Percentiles rank a stretch among this genome's conserved stretches.
These are phyloP conservation scores for Tiliqua scincoides DNA, from an alignment of 2,113 vertebrate genomes.

Conservation along the genomic window DNA sequence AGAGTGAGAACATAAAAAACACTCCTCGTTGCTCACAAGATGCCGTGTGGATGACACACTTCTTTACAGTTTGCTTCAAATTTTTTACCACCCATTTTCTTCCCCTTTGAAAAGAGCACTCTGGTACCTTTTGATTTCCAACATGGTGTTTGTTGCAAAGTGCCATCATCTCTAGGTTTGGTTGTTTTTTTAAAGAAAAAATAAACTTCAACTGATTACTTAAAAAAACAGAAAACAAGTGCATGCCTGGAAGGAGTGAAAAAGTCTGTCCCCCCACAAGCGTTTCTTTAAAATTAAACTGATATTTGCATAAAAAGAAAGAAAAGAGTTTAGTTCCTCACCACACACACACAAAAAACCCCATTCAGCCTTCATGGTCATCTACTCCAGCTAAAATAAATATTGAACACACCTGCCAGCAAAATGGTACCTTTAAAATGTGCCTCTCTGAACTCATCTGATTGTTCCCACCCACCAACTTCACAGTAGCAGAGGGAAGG, in stretches of 20 bases:
- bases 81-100: constrained; percentile 70
- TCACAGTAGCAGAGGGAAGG: constrained; percentile 36
- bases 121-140: constrained; percentile 47
- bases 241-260: constrained; percentile 62
- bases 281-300: constrained; percentile 67
- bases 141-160: constrained; percentile 28
- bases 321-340: constrained; percentile 63
- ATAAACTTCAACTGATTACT: constrained; percentile 51
- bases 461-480: constrained; percentile 19
- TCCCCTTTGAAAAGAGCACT: constrained; percentile 72
- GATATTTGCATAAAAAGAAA: constrained; percentile 38
- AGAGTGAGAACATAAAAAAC: not conserved
- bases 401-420: constrained; percentile 61
- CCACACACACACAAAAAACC: constrained; percentile 51
- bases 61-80: constrained; percentile 80
- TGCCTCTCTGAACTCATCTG: constrained; percentile 42
- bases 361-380: constrained; percentile 67
- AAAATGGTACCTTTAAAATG: constrained; percentile 67
- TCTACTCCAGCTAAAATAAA: constrained; percentile 76
- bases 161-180: not conserved
- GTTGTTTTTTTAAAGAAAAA: not conserved
- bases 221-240: constrained; percentile 53
- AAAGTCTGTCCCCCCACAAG: constrained; percentile 40
- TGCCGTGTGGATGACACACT: constrained; percentile 65
- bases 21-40: constrained; percentile 32